Evolutionary conservation across 2,888 invertebrate genomes (phyloP), one percentile per base, ranked within the genome.

Genomic region (Orthosia gracilis): DNA sequence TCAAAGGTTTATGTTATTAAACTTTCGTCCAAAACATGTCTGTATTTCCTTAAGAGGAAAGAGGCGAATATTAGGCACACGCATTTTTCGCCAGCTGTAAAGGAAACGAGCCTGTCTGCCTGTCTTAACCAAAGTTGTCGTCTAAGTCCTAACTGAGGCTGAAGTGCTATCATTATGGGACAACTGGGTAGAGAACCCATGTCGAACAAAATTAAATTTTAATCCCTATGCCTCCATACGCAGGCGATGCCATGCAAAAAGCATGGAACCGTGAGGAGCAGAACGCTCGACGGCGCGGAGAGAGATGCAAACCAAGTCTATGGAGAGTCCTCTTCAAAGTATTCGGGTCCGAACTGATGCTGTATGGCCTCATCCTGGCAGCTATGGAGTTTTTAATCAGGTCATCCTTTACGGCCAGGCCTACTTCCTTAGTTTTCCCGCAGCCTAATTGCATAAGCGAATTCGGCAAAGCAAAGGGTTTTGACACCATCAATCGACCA

Each of bases 301-400:
- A 81, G 17, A 91, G 94, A n/a, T 88, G 89, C 54, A 93, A 95
- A 64, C 98, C 98, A 1, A 98, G 97, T 83, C 92, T 98, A 69
- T 93, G 97, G 88, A 96, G 95, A 85, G 97, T 97, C 0, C 92
- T 98, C 11, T 87, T 96, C 45, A 97, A 96, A 91, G 97, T 97
- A 15, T 98, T 98, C 83, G 97, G 97, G 0, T 88, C 92, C 12
- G 97, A 97, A 85, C 94, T 97, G 52, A 92, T 97, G 92, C 87
- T 97, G 3, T 97, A 97, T 86, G 98, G 98, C 26, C 84, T 98
- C 23, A 93, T 97, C 63, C 92, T 98, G 57, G 97, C 97, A 7
- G 91, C 97, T 59, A 97, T 97, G 94, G 98, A 98, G 91, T 97
- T 97, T 85, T 81, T 97, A 63, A 94, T 97, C 77, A 97, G 97